These are phyloP conservation scores for Xenopus borealis DNA, from an alignment of 2,113 vertebrate genomes.

Conservation along the genomic window DNA sequence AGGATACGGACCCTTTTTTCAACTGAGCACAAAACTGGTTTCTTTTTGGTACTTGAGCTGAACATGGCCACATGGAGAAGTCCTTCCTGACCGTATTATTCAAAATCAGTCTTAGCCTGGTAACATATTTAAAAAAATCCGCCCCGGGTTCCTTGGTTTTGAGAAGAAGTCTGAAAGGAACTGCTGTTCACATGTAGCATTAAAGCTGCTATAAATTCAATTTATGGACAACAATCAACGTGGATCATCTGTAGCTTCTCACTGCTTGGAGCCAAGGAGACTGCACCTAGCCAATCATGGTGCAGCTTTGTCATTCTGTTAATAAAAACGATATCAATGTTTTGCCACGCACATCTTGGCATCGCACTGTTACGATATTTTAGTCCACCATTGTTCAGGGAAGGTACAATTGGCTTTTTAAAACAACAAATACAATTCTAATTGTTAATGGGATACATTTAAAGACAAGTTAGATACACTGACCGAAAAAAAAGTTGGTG, in stretches of 20 bases:
- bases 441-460: constrained; percentile 54
- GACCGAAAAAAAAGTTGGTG: constrained; percentile 70
- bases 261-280: constrained; percentile 68
- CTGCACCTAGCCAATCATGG: constrained; percentile 61
- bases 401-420: constrained; percentile 70
- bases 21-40: constrained; percentile 79
- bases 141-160: constrained; percentile 56
- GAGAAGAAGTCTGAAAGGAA: constrained; percentile 63
- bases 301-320: constrained; percentile 68
- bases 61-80: constrained; percentile 66
- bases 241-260: constrained; percentile 68
- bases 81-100: constrained; percentile 60
- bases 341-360: constrained; percentile 71
- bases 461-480: constrained; percentile 62
- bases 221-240: constrained; percentile 68
- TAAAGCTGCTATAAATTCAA: constrained; percentile 61
- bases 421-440: constrained; percentile 47
- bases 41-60: constrained; percentile 63
- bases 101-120: constrained; percentile 59
- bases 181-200: constrained; percentile 73
- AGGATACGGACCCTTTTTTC: constrained; percentile 96
- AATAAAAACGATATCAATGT: constrained; percentile 43
- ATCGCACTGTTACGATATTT: constrained; percentile 81
- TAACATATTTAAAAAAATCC: constrained; percentile 50
- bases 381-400: constrained; percentile 76